Base-by-base conservation (phyloP, 2,113 vertebrate species). In the Eira barbara region DNA sequence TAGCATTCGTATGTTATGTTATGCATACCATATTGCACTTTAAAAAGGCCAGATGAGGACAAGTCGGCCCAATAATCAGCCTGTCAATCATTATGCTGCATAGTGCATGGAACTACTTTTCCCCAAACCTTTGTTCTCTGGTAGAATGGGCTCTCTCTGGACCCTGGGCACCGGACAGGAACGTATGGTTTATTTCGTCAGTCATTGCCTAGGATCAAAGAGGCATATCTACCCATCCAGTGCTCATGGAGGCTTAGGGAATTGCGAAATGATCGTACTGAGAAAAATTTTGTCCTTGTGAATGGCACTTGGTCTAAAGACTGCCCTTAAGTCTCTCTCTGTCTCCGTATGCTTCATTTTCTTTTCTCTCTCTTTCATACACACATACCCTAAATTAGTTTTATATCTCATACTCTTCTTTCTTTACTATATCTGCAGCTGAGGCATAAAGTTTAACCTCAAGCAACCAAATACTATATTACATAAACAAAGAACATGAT, bases 31-130 rank as follows among this genome's bases (percentile, higher is more conserved):
- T 97, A 98, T 89, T 98, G 97, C 94, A 36, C 92, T 97, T 97
- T 97, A 82, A 74, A 97, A 98, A 98, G 98, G 98, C 98, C 97
- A 98, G 97, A 98, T 97, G 98, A 98, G 98, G 97, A 98, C 96
- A 98, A 93, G 95, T 80, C 65, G 27, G 89, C 42, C 85, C 98
- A 96, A 95, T 98, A 98, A 98, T 95, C 97, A 98, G 94, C 74
- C 82, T 97, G 93, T 93, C 97, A 98, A 97, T 98, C 98, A 98
- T 97, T 74, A 31, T 7, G 79, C 31, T 27, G 67, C n/a, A 17
- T 14, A 55, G 59, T 67, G 52, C 21, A 0, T 25, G 34, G 15
- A 61, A 49, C 18, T 31, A 27, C 55, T 67, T 65, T 67, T 6
- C 67, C 52, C 47, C 3, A 63, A 31, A 93, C 11, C 82, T 91